phyloP scores from a whole-genome alignment of 2,888 invertebrate genomes.

The Pseudoips prasinana region DNA sequence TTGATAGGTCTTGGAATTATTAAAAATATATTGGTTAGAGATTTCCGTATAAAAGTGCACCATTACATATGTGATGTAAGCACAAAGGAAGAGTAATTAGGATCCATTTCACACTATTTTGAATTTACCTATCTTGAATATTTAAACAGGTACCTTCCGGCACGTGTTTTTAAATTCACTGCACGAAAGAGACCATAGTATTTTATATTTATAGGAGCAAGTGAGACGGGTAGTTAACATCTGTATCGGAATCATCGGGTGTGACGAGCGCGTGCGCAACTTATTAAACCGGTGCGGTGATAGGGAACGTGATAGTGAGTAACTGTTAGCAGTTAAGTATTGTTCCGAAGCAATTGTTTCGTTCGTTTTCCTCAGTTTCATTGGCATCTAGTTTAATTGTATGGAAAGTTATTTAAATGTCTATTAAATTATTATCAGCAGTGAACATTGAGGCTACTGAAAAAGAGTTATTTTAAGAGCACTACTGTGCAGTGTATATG shows the following conservation, averaged over 20 bases:
- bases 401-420: too few relatives aligned
- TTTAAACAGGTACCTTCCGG: constrained; percentile 34
- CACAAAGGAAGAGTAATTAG: too few relatives aligned
- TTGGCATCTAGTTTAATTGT: too few relatives aligned
- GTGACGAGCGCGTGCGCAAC: constrained; percentile 61
- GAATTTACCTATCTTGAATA: constrained; percentile 33
- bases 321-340: constrained; percentile 41
- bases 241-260: constrained; percentile 47
- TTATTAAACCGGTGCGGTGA: constrained; percentile 46
- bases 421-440: too few relatives aligned
- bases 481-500: too few relatives aligned
- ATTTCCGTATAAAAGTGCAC: too few relatives aligned
- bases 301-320: constrained; percentile 40
- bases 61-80: too few relatives aligned
- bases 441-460: too few relatives aligned
- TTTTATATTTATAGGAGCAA: constrained; percentile 7
- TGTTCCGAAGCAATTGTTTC: constrained; percentile 29
- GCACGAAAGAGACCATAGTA: constrained; percentile 13
- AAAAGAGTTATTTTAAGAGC: too few relatives aligned
- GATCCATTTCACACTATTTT: constrained; percentile 32
- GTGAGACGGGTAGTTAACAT: constrained; percentile 35
- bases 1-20: too few relatives aligned
- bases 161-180: constrained; percentile 34
- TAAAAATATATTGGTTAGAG: too few relatives aligned
- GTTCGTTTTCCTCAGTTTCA: not conserved